These are phyloP conservation scores for Drosophila trichaetosa DNA, from an alignment of 2,888 invertebrate genomes.

Conservation along the genomic window DNA sequence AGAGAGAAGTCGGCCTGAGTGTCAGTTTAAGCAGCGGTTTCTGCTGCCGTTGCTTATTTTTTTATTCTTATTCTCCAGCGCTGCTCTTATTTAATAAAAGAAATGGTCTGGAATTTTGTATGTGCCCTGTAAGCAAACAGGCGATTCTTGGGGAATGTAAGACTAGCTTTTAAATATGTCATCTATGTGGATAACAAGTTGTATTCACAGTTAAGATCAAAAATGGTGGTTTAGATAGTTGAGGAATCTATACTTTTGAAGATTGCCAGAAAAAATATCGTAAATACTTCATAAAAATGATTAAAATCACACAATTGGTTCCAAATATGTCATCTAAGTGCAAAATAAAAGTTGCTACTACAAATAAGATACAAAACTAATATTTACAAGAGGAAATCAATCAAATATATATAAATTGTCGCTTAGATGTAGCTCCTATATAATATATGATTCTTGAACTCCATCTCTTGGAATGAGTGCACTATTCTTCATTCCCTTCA, in stretches of 20 bases:
- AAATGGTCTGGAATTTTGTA: conserved; percentile 68
- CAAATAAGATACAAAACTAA: not conserved
- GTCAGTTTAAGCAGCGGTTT: conserved; percentile 53
- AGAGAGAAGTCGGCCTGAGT: conserved; percentile 47
- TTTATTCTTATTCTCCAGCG: conserved; percentile 21
- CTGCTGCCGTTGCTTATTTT: conserved; percentile 20
- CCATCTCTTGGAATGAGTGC: not conserved
- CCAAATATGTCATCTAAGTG: not conserved
- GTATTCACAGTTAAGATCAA: not conserved
- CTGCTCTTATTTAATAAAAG: conserved; percentile 64
- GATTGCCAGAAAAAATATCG: not conserved
- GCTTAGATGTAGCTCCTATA: not conserved
- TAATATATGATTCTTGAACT: not conserved
- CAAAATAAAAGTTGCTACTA: not conserved
- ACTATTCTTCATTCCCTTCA: not conserved
- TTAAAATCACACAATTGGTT: too few relatives aligned
- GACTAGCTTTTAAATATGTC: not conserved
- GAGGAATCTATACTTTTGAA: not conserved
- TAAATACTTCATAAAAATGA: not conserved
- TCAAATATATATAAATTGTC: not conserved
- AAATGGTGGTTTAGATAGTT: not conserved
- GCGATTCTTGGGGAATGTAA: conserved; percentile 6
- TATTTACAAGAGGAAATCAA: not conserved
- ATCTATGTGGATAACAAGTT: not conserved
- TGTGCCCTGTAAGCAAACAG: conserved; percentile 27